Evolutionary conservation across 2,113 vertebrate species (phyloP).

Genomic region (Chrysochloris asiatica): DNA sequence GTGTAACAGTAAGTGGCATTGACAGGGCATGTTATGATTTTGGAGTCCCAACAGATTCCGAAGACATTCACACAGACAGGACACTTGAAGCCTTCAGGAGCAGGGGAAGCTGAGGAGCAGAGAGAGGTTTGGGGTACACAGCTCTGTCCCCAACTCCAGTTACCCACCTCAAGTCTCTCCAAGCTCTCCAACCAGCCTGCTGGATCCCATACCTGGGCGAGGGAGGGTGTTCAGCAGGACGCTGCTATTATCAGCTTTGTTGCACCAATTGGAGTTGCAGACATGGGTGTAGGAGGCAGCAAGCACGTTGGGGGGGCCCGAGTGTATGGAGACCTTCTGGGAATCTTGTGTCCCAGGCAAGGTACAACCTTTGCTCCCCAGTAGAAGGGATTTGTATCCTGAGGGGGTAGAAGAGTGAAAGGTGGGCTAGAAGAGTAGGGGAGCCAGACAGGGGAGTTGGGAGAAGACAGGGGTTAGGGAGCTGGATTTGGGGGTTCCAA

Average conservation of each 20-base stretch:
- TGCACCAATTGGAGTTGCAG: constrained; percentile 56
- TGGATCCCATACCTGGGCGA: background rate
- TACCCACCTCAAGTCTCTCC: background rate
- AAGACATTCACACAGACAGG: accelerated
- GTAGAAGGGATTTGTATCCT: background rate
- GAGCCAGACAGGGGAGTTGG: accelerated
- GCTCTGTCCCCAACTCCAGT: too few species aligned
- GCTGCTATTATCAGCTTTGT: background rate
- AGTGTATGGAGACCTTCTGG: background rate
- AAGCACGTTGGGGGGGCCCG: background rate
- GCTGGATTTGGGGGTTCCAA: background rate
- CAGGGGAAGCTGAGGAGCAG: background rate
- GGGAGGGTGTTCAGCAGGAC: constrained; percentile 32
- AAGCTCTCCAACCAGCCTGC: background rate
- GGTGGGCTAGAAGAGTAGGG: background rate
- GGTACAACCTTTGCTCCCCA: constrained; percentile 62
- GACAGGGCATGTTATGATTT: accelerated
- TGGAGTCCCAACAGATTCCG: background rate
- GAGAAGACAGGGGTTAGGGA: background rate
- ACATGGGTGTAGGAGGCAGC: constrained; percentile 37
- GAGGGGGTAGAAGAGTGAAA: background rate
- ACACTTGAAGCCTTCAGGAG: background rate
- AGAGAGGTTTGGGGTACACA: background rate
- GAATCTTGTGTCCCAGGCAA: accelerated
- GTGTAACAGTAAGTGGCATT: constrained; percentile 40